These are phyloP conservation scores for Chitala chitala DNA, from an alignment of 2,113 vertebrate species.

Conservation along the genomic window DNA sequence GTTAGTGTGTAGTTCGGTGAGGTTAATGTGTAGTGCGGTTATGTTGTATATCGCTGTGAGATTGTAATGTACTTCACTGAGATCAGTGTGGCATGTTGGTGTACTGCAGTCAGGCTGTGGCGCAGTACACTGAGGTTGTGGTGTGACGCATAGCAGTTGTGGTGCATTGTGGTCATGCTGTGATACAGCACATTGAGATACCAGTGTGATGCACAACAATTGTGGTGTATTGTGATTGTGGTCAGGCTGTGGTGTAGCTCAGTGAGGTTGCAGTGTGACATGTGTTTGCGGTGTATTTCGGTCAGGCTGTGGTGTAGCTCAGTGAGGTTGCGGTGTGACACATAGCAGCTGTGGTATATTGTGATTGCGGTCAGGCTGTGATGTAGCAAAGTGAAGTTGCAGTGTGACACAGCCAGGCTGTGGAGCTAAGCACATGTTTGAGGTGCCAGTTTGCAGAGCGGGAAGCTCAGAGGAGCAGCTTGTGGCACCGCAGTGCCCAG, in stretches of 20 bases:
- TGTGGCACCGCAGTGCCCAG: not conserved
- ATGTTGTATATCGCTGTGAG: no score
- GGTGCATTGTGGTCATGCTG: not conserved
- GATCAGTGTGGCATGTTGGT: no score
- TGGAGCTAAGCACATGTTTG: not conserved
- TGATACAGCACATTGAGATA: not conserved
- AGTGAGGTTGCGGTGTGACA: not conserved
- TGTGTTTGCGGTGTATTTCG: not conserved
- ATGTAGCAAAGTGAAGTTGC: not conserved
- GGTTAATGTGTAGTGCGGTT: not conserved
- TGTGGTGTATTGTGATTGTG: no score
- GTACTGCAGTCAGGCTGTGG: not conserved
- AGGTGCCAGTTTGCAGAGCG: not conserved
- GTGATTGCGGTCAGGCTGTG: not conserved
- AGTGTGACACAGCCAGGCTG: not conserved
- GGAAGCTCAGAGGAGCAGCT: conserved; percentile 7
- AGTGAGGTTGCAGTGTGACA: not conserved
- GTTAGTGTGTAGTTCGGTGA: not conserved
- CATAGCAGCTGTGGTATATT: no score
- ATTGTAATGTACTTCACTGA: no score
- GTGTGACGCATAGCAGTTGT: not conserved
- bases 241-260: not conserved
- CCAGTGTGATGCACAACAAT: not conserved
- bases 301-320: not conserved
- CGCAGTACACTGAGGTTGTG: not conserved